phyloP scores from a whole-genome alignment of 2,888 invertebrate species.

The Caenorhabditis imperialis region DNA sequence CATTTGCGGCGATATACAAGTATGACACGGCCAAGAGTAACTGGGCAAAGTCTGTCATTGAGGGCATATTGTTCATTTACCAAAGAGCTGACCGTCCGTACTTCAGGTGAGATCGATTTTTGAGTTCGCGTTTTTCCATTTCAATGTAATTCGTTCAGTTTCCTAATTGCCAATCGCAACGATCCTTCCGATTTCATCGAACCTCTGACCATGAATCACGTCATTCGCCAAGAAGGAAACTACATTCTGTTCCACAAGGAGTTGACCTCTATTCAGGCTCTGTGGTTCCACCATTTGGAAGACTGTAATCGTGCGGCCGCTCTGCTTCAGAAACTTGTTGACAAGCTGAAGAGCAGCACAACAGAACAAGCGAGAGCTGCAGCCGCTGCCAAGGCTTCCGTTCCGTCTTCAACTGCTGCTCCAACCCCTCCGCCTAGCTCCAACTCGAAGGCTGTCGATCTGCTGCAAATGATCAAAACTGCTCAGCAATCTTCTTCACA shows the following conservation, averaged over 20 bases:
- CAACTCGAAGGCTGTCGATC: conserved; percentile 21
- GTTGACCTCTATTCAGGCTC: conserved; percentile 63
- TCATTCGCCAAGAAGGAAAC: conserved; percentile 61
- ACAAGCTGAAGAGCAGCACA: conserved; percentile 49
- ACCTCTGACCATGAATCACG: conserved; percentile 61
- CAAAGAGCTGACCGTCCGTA: conserved; percentile 66
- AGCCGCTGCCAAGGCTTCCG: conserved; percentile 6
- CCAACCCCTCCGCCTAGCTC: neutral
- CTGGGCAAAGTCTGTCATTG: conserved; percentile 71
- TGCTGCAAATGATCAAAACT: conserved; percentile 50
- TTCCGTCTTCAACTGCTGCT: conserved; percentile 8
- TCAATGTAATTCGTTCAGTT: conserved; percentile 42
- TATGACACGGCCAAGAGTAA: conserved; percentile 57
- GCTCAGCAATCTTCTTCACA: conserved; percentile 19
- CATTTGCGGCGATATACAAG: conserved; percentile 68
- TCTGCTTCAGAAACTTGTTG: conserved; percentile 52
- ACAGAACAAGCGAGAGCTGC: conserved; percentile 32
- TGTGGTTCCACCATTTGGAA: conserved; percentile 65
- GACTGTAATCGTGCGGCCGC: conserved; percentile 55
- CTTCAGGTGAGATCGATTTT: conserved; percentile 54
- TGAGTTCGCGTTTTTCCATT: neutral
- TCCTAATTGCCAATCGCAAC: conserved; percentile 75
- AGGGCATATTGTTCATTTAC: conserved; percentile 74
- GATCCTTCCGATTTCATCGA: conserved; percentile 69
- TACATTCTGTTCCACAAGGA: conserved; percentile 69